Conservation (phyloP, 2,888 invertebrate genomes). For the Scaptomyza flava region DNA sequence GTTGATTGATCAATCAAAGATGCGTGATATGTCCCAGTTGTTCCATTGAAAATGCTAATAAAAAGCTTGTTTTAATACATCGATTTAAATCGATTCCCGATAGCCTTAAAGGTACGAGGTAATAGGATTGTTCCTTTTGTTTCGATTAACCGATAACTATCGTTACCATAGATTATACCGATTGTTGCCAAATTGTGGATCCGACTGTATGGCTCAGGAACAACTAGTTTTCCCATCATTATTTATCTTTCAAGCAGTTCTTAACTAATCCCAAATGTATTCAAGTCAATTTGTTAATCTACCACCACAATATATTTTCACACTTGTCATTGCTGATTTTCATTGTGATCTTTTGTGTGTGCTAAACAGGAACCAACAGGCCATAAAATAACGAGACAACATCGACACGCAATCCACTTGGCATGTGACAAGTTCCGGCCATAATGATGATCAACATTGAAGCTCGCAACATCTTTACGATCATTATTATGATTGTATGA, state of each 20-base stretch:
- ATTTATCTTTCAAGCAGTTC: too few species aligned
- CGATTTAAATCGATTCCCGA: too few species aligned
- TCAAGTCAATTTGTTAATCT: background rate
- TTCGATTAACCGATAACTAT: too few species aligned
- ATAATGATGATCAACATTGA: constrained; percentile 61
- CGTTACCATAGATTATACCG: too few species aligned
- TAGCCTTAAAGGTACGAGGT: too few species aligned
- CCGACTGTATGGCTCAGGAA: too few species aligned
- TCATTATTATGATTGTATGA: constrained; percentile 52
- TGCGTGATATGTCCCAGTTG: background rate
- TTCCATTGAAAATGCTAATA: too few species aligned
- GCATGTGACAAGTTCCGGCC: constrained; percentile 77
- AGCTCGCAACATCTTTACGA: constrained; percentile 47
- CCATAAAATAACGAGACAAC: constrained; percentile 41
- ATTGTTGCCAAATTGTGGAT: too few species aligned
- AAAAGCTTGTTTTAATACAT: too few species aligned
- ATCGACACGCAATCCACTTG: constrained; percentile 48
- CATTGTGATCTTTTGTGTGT: constrained; percentile 3
- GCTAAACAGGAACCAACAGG: constrained; percentile 62
- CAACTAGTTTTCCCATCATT: too few species aligned
- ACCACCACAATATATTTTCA: background rate
- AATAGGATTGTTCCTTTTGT: too few species aligned
- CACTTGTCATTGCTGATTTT: background rate
- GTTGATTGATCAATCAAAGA: background rate
- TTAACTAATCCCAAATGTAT: too few species aligned